phyloP scores from a whole-genome alignment of 2,888 invertebrate species.

The Panorpa germanica region DNA sequence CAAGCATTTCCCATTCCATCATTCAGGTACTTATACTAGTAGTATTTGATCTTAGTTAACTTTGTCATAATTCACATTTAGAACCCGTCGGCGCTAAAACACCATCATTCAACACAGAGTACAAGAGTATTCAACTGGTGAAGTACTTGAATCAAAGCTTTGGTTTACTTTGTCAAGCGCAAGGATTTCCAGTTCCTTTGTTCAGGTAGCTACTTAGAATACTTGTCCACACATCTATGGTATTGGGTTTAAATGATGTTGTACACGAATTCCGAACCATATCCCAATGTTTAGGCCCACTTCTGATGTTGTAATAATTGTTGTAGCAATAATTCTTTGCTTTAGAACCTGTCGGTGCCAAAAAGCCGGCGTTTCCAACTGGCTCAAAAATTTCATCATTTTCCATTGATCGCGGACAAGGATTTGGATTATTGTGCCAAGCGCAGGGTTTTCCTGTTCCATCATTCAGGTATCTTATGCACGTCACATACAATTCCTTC shows the following conservation, averaged over 20 bases:
- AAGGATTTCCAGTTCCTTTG: slow-evolving; percentile 40
- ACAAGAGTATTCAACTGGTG: slow-evolving; percentile 36
- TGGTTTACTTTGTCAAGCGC: slow-evolving; percentile 47
- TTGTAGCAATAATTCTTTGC: slow-evolving; percentile 6
- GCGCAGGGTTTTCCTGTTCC: slow-evolving; percentile 43
- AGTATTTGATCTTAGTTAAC: no score
- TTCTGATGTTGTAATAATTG: slow-evolving; percentile 1
- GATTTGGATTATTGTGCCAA: slow-evolving; percentile 26
- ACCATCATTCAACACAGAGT: slow-evolving; percentile 38
- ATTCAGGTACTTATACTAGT: slow-evolving; percentile 52
- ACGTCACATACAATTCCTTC: no score
- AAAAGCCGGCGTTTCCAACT: slow-evolving; percentile 23
- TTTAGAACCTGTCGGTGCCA: slow-evolving; percentile 24
- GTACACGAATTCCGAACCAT: slow-evolving; percentile 33
- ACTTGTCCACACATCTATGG: no score
- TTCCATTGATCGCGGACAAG: slow-evolving; percentile 15
- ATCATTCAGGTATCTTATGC: slow-evolving; percentile 36
- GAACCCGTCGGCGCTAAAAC: slow-evolving; percentile 32
- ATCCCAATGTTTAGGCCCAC: slow-evolving; percentile 34
- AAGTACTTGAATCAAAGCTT: slow-evolving; percentile 28
- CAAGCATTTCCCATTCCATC: slow-evolving; percentile 45
- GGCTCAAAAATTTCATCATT: slow-evolving; percentile 19
- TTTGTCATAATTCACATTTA: slow-evolving; percentile 15
- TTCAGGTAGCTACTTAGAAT: slow-evolving; percentile 33
- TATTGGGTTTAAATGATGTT: slow-evolving; percentile 10